Percentiles rank a stretch among this genome's conserved stretches.
These are phyloP conservation scores for Gasteruption jaculator DNA, from an alignment of 2,888 invertebrate species.

Conservation along the genomic window DNA sequence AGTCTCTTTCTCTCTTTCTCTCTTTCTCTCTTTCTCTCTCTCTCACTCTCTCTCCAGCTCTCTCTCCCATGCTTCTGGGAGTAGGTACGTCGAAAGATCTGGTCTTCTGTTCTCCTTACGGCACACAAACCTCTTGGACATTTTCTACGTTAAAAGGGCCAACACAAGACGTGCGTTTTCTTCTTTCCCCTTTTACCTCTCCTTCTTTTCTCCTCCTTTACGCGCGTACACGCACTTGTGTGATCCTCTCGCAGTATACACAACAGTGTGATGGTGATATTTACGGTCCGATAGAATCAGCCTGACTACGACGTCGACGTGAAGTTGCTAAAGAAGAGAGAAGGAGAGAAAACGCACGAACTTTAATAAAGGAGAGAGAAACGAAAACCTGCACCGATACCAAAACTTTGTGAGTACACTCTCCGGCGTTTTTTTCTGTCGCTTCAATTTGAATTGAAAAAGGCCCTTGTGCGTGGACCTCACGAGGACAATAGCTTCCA, in stretches of 20 bases:
- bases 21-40: too few relatives aligned
- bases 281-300: conserved; percentile 50
- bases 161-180: conserved; percentile 1
- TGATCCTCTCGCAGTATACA: too few relatives aligned
- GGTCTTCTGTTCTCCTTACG: too few relatives aligned
- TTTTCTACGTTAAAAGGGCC: background rate
- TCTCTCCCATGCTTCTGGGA: too few relatives aligned
- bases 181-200: background rate
- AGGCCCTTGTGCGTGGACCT: conserved; percentile 48
- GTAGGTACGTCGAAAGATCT: too few relatives aligned
- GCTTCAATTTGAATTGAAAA: conserved; percentile 50
- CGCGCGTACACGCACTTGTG: too few relatives aligned
- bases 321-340: conserved; percentile 26
- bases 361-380: conserved; percentile 20
- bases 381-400: conserved; percentile 14
- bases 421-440: conserved; percentile 45
- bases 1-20: too few relatives aligned
- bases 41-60: too few relatives aligned
- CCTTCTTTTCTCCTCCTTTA: conserved; percentile 10
- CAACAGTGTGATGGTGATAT: conserved; percentile 44
- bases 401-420: conserved; percentile 37
- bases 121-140: too few relatives aligned
- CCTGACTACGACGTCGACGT: conserved; percentile 36
- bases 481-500: conserved; percentile 49
- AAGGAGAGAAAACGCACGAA: conserved; percentile 18